Conservation (phyloP, 2,888 invertebrate species). For the Sminthurinus aureus region DNA sequence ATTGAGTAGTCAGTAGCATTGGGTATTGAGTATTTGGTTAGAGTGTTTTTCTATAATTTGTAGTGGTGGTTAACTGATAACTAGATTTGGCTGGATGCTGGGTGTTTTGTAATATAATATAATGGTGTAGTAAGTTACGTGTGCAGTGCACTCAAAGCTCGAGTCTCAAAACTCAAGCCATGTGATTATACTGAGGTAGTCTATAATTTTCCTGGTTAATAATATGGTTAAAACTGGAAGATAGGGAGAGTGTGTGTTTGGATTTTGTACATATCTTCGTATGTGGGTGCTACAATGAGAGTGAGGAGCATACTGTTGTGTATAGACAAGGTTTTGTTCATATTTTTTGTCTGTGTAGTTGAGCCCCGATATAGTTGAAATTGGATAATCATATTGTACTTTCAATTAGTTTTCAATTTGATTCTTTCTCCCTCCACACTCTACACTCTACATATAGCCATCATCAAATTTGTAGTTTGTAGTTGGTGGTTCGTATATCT, state of each 20-base stretch:
- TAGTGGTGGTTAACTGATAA: not conserved
- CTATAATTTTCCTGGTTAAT: slow-evolving; percentile 10
- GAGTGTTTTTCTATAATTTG: not conserved
- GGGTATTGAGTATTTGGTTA: not conserved
- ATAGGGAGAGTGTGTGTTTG: not conserved
- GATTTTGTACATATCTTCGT: not conserved
- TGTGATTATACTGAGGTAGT: not conserved
- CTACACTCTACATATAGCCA: too few species aligned
- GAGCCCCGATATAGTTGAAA: too few species aligned
- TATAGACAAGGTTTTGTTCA: too few species aligned
- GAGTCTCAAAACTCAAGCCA: not conserved
- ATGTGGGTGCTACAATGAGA: too few species aligned
- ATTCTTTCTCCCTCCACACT: too few species aligned
- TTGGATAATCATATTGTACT: too few species aligned
- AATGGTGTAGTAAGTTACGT: not conserved
- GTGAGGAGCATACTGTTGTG: too few species aligned
- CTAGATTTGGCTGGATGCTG: not conserved
- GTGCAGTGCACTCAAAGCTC: not conserved
- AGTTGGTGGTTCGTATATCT: too few species aligned
- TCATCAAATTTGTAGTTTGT: too few species aligned
- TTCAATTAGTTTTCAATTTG: too few species aligned
- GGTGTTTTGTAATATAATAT: not conserved
- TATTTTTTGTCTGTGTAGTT: too few species aligned
- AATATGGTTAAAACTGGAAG: not conserved
- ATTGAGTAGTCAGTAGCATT: not conserved